Evolutionary conservation across 2,113 vertebrate species (phyloP).

Genomic region (Apus apus): DNA sequence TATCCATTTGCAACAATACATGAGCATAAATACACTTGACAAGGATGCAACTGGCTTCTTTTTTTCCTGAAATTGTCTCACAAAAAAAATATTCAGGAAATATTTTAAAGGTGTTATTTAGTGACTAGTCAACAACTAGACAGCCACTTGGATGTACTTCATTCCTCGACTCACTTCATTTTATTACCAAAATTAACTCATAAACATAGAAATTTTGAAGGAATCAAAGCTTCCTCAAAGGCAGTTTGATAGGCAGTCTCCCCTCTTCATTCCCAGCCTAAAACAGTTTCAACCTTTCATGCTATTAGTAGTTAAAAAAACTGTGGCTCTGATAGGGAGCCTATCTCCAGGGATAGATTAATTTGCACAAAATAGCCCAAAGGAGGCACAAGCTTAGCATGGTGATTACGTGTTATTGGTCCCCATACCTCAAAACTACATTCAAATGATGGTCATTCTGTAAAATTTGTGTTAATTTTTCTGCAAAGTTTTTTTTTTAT

Average conservation of each 20-base stretch:
- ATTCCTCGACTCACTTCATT: not conserved
- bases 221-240: not conserved
- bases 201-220: not conserved
- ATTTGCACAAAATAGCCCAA: not conserved
- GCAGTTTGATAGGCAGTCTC: not conserved
- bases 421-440: not conserved
- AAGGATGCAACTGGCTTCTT: not conserved
- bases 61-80: not conserved
- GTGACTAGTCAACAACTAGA: not conserved
- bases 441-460: not conserved
- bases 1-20: not conserved
- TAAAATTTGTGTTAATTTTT: not conserved
- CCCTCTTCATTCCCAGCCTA: not conserved
- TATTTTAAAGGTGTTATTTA: not conserved
- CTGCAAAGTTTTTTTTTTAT: not conserved
- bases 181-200: not conserved
- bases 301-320: not conserved
- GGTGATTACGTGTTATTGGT: not conserved
- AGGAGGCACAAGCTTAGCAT: not conserved
- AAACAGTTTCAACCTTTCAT: not conserved
- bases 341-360: not conserved
- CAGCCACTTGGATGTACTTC: not conserved
- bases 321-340: not conserved
- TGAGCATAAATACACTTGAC: not conserved
- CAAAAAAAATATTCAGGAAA: not conserved